phyloP scores from a whole-genome alignment of 30 jellyfish, hydroid and myxozoan genomes.

The Cassiopea andromeda region DNA sequence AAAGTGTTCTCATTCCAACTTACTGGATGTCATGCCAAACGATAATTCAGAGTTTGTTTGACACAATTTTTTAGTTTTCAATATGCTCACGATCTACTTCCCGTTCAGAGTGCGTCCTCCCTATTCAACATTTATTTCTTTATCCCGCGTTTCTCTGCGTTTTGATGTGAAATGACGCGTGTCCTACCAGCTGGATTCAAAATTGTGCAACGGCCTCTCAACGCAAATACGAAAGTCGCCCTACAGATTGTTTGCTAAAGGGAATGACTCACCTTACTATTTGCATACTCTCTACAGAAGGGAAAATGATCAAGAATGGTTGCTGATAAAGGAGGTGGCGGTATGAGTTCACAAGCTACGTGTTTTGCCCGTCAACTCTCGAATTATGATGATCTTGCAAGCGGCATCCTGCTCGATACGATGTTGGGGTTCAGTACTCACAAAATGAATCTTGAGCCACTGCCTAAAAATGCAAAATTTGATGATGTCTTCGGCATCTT shows the following conservation, averaged over 20 bases:
- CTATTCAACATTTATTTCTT: too few species aligned
- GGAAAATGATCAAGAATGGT: constrained; percentile 40
- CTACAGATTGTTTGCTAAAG: neutral
- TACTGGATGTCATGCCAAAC: too few species aligned
- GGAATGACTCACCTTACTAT: constrained; percentile 7
- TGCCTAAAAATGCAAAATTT: constrained; percentile 61
- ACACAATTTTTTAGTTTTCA: neutral
- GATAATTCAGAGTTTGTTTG: too few species aligned
- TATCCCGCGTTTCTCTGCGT: constrained; percentile 25
- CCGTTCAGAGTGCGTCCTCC: too few species aligned
- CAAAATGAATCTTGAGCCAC: constrained; percentile 77
- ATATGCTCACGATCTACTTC: too few species aligned
- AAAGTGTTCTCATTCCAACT: too few species aligned
- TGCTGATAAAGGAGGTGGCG: constrained; percentile 24
- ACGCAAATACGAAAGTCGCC: neutral
- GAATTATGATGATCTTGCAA: constrained; percentile 88
- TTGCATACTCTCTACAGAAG: neutral
- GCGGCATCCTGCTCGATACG: constrained; percentile 85
- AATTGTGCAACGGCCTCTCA: constrained; percentile 52
- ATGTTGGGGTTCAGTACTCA: constrained; percentile 91
- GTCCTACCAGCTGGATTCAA: constrained; percentile 69
- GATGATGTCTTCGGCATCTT: constrained; percentile 66
- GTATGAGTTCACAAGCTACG: constrained; percentile 25
- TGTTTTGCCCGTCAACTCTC: constrained; percentile 81
- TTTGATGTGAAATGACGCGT: neutral